A percentile compares a stretch with the other conserved stretches of the same genome.
Evolutionary conservation across 2,888 invertebrate genomes (phyloP).

Genomic region (Diaphora mendica): DNA sequence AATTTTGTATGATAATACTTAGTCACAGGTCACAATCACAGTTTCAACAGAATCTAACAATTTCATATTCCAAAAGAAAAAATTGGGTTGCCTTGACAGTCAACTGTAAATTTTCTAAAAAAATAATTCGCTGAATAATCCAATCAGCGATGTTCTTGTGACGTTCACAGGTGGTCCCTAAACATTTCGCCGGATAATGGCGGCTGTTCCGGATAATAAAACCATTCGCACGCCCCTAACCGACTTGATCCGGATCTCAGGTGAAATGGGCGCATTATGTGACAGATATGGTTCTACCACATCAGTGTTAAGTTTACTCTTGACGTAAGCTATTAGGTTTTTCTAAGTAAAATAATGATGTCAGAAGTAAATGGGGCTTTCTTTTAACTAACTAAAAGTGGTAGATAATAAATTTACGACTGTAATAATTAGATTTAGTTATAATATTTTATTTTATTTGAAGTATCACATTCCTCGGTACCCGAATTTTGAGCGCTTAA

Average conservation of each 20-base stretch:
- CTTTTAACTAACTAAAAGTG: neutral
- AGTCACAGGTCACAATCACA: too few species aligned
- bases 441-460: too few species aligned
- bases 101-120: too few species aligned
- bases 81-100: too few species aligned
- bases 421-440: too few species aligned
- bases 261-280: conserved; percentile 51
- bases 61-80: too few species aligned
- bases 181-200: conserved; percentile 54
- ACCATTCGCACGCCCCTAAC: conserved; percentile 64
- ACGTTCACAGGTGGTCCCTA: conserved; percentile 67
- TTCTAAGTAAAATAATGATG: neutral
- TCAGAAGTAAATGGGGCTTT: neutral
- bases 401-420: neutral
- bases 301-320: conserved; percentile 10
- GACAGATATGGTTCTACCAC: conserved; percentile 31
- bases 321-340: neutral
- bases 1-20: too few species aligned
- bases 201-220: conserved; percentile 65
- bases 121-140: neutral
- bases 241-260: conserved; percentile 57
- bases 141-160: conserved; percentile 12
- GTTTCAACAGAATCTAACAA: too few species aligned
- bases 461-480: too few species aligned
- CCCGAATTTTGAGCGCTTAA: too few species aligned